A percentile compares a stretch with the other conserved stretches of the same genome.
These are phyloP conservation scores for Etheostoma nigrum DNA, from an alignment of 2,797 vertebrate genomes.

Conservation along the genomic window DNA sequence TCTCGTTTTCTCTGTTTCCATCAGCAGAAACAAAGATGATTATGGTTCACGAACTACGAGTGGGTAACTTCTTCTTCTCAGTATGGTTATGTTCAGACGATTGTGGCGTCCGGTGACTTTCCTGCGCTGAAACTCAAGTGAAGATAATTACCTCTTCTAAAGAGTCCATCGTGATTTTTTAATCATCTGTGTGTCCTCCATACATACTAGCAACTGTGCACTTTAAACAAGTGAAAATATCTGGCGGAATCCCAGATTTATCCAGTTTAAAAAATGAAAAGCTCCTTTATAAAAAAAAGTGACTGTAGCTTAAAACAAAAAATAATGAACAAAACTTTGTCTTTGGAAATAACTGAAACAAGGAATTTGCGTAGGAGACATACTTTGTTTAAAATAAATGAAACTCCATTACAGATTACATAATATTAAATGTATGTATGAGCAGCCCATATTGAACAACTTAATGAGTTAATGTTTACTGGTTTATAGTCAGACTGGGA, in stretches of 20 bases:
- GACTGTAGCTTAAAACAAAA: too few species aligned
- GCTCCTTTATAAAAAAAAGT: too few species aligned
- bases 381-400: neutral
- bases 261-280: too few species aligned
- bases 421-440: neutral
- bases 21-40: slow-evolving; percentile 44
- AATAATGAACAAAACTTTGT: neutral
- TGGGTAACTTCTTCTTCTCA: too few species aligned
- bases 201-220: too few species aligned
- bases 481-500: slow-evolving; percentile 2
- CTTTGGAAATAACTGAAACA: neutral
- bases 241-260: too few species aligned
- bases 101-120: too few species aligned
- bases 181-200: too few species aligned
- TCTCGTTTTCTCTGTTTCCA: slow-evolving; percentile 39
- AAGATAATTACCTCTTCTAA: too few species aligned
- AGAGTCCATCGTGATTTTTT: too few species aligned
- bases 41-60: neutral
- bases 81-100: too few species aligned
- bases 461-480: neutral
- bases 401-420: neutral
- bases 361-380: neutral
- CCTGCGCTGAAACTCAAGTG: too few species aligned
- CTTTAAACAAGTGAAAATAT: neutral
- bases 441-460: neutral